phyloP scores from a whole-genome alignment of 92 coral and sea anemone species.

The Phenganax subtilis region DNA sequence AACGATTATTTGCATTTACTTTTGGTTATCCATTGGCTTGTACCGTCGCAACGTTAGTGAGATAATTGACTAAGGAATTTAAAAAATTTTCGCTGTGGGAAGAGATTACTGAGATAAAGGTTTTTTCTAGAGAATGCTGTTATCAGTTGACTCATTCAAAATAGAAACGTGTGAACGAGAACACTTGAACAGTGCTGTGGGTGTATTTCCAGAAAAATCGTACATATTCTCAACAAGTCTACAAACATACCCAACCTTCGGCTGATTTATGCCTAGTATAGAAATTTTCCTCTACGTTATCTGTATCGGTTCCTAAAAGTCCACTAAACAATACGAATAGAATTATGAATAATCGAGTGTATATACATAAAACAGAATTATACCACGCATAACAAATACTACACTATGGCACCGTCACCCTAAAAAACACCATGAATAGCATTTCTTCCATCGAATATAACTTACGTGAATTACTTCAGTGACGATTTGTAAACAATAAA shows the following conservation, averaged over 20 bases:
- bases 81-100: not conserved
- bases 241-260: too few species aligned
- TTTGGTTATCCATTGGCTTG: conserved; percentile 11
- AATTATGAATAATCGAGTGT: too few species aligned
- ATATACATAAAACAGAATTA: too few species aligned
- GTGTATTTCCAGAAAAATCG: too few species aligned
- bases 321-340: not conserved
- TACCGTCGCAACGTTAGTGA: not conserved
- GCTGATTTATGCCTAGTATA: too few species aligned
- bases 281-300: not conserved
- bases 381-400: too few species aligned
- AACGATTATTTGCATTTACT: conserved; percentile 25
- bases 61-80: not conserved
- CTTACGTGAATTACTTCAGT: not conserved
- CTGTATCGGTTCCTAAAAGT: not conserved
- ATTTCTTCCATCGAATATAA: not conserved
- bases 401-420: too few species aligned
- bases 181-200: not conserved
- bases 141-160: not conserved
- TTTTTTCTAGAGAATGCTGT: not conserved
- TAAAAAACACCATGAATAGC: too few species aligned
- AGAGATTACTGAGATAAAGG: not conserved
- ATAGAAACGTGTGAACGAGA: not conserved
- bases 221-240: too few species aligned
- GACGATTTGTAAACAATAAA: not conserved